These are phyloP conservation scores for Timandra comae DNA, from an alignment of 2,888 invertebrate species.

Conservation along the genomic window DNA sequence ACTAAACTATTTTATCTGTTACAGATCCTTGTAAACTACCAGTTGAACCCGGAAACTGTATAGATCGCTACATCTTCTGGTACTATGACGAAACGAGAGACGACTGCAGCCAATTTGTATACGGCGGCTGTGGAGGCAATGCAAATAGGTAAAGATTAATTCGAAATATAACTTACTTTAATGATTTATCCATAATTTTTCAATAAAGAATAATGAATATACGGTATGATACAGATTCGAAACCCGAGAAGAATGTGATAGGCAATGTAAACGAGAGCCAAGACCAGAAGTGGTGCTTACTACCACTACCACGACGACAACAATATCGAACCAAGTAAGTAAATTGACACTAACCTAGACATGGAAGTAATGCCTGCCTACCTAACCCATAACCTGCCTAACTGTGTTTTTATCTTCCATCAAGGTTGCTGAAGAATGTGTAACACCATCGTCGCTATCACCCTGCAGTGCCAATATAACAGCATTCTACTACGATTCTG, in stretches of 20 bases:
- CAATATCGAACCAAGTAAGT: too few relatives aligned
- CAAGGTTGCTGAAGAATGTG: slow-evolving; percentile 69
- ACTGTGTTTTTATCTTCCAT: too few relatives aligned
- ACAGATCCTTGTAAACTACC: slow-evolving; percentile 81
- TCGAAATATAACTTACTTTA: too few relatives aligned
- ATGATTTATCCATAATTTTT: too few relatives aligned
- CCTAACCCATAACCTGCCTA: too few relatives aligned
- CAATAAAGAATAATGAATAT: too few relatives aligned
- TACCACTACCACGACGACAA: slow-evolving; percentile 9
- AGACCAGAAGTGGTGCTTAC: slow-evolving; percentile 18
- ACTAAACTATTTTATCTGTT: too few relatives aligned
- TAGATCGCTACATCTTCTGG: slow-evolving; percentile 83
- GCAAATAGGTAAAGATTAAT: slow-evolving; percentile 91
- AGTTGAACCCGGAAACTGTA: slow-evolving; percentile 85
- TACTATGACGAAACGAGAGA: slow-evolving; percentile 83
- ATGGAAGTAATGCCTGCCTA: too few relatives aligned
- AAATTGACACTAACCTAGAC: too few relatives aligned
- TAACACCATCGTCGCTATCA: slow-evolving; percentile 78
- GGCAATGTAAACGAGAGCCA: slow-evolving; percentile 58
- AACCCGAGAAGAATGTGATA: slow-evolving; percentile 76
- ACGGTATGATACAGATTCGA: slow-evolving; percentile 81
- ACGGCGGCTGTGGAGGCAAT: slow-evolving; percentile 95
- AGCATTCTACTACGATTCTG: slow-evolving; percentile 85
- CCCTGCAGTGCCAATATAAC: slow-evolving; percentile 81
- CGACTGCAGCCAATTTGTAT: slow-evolving; percentile 88